These are phyloP conservation scores for Iphiclides podalirius DNA, from an alignment of 2,888 invertebrate genomes.

Conservation along the genomic window DNA sequence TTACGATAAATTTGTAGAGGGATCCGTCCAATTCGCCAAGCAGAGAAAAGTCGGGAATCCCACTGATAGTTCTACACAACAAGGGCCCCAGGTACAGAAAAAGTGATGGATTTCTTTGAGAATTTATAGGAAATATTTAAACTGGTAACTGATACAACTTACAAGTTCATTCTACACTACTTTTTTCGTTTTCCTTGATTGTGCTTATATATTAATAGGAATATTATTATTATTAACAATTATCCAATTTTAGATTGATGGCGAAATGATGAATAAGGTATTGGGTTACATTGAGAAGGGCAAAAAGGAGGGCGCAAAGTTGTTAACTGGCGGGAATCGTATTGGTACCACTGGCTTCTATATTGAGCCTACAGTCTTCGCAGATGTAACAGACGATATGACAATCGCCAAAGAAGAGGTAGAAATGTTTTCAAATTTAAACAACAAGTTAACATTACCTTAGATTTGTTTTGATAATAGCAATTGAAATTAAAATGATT, in stretches of 20 bases:
- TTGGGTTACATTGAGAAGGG: constrained; percentile 87
- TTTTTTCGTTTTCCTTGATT: too few relatives aligned
- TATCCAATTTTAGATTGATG: constrained; percentile 82
- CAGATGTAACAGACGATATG: constrained; percentile 88
- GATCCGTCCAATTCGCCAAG: constrained; percentile 83
- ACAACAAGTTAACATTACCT: too few relatives aligned
- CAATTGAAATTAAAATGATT: too few relatives aligned
- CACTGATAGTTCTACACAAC: constrained; percentile 31
- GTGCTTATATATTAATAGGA: too few relatives aligned
- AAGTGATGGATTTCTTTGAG: too few relatives aligned
- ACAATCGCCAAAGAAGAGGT: constrained; percentile 88
- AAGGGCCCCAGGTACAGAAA: constrained; percentile 43
- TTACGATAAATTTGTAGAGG: constrained; percentile 90
- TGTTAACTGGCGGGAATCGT: constrained; percentile 85
- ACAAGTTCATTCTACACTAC: too few relatives aligned
- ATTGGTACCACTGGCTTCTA: constrained; percentile 86
- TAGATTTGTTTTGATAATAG: too few relatives aligned
- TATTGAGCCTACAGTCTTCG: constrained; percentile 88
- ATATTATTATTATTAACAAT: too few relatives aligned
- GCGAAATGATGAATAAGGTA: constrained; percentile 86
- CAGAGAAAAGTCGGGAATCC: constrained; percentile 82
- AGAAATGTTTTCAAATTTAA: constrained; percentile 13
- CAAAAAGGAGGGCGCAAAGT: constrained; percentile 88
- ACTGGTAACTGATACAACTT: too few relatives aligned
- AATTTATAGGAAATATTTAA: too few relatives aligned